A percentile compares a stretch with the other conserved stretches of the same genome.
Evolutionary conservation across 35 echinoderm and acorn worm species (phyloP).

Genomic region (Eucidaris tribuloides): DNA sequence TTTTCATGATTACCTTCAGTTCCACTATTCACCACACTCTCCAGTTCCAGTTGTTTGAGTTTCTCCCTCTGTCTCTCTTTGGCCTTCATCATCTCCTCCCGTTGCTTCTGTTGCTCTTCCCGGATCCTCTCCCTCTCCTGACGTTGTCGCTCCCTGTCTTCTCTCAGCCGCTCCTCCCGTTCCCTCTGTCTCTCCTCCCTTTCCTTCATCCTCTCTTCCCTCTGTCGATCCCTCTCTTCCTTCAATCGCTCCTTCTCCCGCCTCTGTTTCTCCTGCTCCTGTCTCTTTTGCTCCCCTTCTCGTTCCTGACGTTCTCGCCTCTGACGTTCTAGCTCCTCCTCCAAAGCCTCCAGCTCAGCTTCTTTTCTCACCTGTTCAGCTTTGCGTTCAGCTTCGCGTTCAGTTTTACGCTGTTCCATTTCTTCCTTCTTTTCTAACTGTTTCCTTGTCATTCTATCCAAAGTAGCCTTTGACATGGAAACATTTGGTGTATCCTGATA

Average conservation of each 20-base stretch:
- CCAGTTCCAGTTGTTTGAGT: constrained; percentile 36
- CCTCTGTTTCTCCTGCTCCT: constrained; percentile 39
- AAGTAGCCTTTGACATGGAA: constrained; percentile 76
- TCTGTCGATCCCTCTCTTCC: constrained; percentile 46
- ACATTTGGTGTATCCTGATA: constrained; percentile 36
- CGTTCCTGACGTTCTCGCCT: constrained; percentile 20
- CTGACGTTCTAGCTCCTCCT: constrained; percentile 37
- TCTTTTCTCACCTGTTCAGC: constrained; percentile 35
- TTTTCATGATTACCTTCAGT: constrained; percentile 9
- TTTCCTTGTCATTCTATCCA: constrained; percentile 64
- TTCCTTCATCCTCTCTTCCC: not conserved
- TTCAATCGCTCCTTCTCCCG: constrained; percentile 17
- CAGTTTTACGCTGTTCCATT: constrained; percentile 56
- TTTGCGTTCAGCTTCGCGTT: constrained; percentile 48
- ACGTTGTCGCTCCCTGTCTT: not conserved
- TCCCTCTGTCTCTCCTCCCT: constrained; percentile 25
- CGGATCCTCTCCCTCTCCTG: constrained; percentile 13
- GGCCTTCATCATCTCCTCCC: not conserved
- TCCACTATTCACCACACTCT: constrained; percentile 25
- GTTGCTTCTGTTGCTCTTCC: constrained; percentile 56
- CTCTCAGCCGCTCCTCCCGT: constrained; percentile 16
- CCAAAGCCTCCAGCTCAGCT: not conserved
- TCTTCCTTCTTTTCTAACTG: constrained; percentile 70
- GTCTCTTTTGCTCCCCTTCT: constrained; percentile 12
- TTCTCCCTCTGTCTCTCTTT: constrained; percentile 60